Percentiles rank a stretch among this genome's conserved stretches.
These are phyloP conservation scores for Cheilosia urbana DNA, from an alignment of 2,888 invertebrate genomes.

Conservation along the genomic window DNA sequence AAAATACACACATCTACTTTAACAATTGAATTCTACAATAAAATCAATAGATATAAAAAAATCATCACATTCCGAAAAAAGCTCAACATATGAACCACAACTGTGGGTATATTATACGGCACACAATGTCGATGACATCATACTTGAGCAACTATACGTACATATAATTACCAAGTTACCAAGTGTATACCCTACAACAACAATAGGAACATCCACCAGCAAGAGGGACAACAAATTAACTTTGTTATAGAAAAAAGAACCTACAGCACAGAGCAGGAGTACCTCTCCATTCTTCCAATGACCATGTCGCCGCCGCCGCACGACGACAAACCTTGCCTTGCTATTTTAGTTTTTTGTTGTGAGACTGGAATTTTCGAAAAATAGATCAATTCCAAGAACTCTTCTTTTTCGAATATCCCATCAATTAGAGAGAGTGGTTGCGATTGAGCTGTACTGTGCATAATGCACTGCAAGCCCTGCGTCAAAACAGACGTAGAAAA, in stretches of 20 bases:
- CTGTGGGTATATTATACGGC: constrained; percentile 34
- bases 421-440: constrained; percentile 1
- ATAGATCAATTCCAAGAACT: constrained; percentile 28
- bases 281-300: constrained; percentile 63
- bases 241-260: constrained; percentile 59
- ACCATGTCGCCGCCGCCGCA: constrained; percentile 47
- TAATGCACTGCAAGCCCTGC: constrained; percentile 41
- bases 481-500: constrained; percentile 13
- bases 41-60: constrained; percentile 29
- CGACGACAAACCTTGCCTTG: constrained; percentile 50
- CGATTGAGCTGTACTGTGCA: background rate
- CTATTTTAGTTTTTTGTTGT: constrained; percentile 42
- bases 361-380: constrained; percentile 37
- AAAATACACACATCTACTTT: background rate
- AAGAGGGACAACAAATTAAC: constrained; percentile 58
- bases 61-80: constrained; percentile 49
- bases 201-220: constrained; percentile 35
- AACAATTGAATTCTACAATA: constrained; percentile 7
- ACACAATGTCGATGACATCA: constrained; percentile 71
- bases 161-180: constrained; percentile 62
- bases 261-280: constrained; percentile 21
- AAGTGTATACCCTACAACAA: constrained; percentile 65
- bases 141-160: constrained; percentile 56
- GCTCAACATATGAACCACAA: constrained; percentile 66
- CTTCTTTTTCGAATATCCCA: constrained; percentile 35